Base-by-base conservation (phyloP, 2,797 vertebrate genomes). In the Chelonia mydas region DNA sequence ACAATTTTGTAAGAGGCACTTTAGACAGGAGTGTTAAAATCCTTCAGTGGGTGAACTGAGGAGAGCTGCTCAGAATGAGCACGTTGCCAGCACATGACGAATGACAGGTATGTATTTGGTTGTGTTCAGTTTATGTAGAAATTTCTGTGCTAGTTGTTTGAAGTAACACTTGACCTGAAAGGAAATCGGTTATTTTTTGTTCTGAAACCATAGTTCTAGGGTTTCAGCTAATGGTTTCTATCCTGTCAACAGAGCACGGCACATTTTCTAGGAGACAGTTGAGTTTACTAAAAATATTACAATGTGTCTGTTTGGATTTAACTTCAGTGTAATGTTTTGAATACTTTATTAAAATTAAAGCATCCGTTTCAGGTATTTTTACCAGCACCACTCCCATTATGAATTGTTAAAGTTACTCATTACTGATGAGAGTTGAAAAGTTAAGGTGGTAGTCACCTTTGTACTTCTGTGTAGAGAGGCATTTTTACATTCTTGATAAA, bases 111-210 rank as follows among this genome's bases (percentile, higher is more conserved):
- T 77, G 27, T 77, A 41, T 16, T 49, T 6, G 25, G 45, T 77
- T 49, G n/a, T 45, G 41, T 74, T 74, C 41, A 83, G 11, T 51
- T 90, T 93, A 53, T n/a, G 47, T 41, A 16, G 76, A 27, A 11
- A 23, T 65, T 77, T 57, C 68, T 68, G 15, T 84, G 50, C 12
- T 87, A 89, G 82, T 5, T 81, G 4, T 61, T 90, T 50, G 9
- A 92, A 85, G 68, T 89, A 88, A 81, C 21, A 37, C 49, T 7
- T 93, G n/a, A 23, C 77, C 37, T 21, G 41, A 72, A 23, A 72
- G 9, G n/a, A 41, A 72, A 72, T 72, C 37, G 21, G 10, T 72
- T 17, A 17, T 61, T 33, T 61, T 41, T 61, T 72, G 19, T 41
- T 41, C n/a, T 49, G 41, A 88, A 81, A 79, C 31, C 2, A 0